These are phyloP conservation scores for Neosilurus hyrtlii DNA, from an alignment of 2,797 vertebrate genomes.

Conservation along the genomic window DNA sequence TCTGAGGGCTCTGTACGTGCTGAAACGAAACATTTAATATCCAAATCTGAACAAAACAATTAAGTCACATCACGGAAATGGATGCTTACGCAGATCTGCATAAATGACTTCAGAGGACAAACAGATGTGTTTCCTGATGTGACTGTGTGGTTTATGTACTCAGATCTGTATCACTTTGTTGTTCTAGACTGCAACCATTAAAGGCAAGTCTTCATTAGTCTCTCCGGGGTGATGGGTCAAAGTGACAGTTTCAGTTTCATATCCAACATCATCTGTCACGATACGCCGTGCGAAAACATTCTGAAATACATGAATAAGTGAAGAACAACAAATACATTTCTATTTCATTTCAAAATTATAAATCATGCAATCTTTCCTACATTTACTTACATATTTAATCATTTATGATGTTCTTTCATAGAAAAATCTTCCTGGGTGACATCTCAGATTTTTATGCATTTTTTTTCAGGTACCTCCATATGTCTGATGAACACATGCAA, in stretches of 20 bases:
- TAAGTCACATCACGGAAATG: neutral
- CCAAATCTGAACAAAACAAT: neutral
- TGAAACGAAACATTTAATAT: neutral
- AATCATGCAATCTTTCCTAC: neutral
- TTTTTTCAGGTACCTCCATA: no score
- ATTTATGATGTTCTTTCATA: neutral
- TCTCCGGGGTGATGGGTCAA: neutral
- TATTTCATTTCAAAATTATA: neutral
- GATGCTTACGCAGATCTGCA: neutral
- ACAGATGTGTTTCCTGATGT: neutral
- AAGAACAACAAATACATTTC: neutral
- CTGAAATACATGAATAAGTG: neutral
- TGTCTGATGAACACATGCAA: no score
- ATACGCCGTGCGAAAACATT: neutral
- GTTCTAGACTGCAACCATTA: neutral
- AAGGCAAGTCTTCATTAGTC: neutral
- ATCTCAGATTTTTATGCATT: no score
- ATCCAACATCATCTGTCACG: no score
- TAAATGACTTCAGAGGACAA: neutral
- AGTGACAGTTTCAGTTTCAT: neutral
- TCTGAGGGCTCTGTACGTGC: neutral
- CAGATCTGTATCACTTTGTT: neutral
- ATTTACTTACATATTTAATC: neutral
- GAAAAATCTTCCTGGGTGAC: no score
- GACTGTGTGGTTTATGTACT: neutral